Evolutionary conservation across 1,140 invertebrate genomes (phyloP), one percentile per base, ranked within the genome.

Genomic region (Onthophagus taurus): DNA sequence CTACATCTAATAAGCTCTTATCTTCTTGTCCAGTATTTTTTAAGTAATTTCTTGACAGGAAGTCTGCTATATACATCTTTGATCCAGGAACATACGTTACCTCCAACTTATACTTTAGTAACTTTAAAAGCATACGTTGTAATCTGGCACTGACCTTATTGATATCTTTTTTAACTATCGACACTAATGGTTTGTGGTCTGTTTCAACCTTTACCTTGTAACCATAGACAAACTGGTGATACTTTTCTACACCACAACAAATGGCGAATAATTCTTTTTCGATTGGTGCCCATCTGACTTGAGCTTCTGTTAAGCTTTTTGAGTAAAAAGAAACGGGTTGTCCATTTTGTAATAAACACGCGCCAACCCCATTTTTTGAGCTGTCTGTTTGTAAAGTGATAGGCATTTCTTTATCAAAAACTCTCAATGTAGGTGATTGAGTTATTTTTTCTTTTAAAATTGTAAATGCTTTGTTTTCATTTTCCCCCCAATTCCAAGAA

Each of bases 211-310:
- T 13, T 11, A 8, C 14, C 14, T 30, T 30, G 4, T 31, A 4
- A 11, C n/a, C 30, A 31, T 31, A 31, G 4, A 31, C 16, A 31
- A 31, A 31, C 16, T 31, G 30, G 16, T 31, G 30, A 31, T 31
- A 31, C 16, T 31, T 31, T 31, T 31, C 30, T 4, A 31, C 30
- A 5, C 4, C 30, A n/a, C n/a, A 3, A 11, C 30, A 31, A 12
- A 31, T 31, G n/a, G n/a, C 30, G 4, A 31, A n/a, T 31, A 31
- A 31, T 31, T 31, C 30, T n/a, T 31, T 31, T 31, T 31, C 30
- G 16, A 31, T 31, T 13, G 2, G 30, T n/a, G 30, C 3, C 30
- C 30, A 31, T 31, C 16, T 31, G 6, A 31, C 16, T 31, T 31
- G 30, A 31, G 7, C 30, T 6, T 31, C 30, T 13, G 6, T 3